Evolutionary conservation across 2,888 invertebrate genomes (phyloP).

Genomic region (Nudaria mundana): DNA sequence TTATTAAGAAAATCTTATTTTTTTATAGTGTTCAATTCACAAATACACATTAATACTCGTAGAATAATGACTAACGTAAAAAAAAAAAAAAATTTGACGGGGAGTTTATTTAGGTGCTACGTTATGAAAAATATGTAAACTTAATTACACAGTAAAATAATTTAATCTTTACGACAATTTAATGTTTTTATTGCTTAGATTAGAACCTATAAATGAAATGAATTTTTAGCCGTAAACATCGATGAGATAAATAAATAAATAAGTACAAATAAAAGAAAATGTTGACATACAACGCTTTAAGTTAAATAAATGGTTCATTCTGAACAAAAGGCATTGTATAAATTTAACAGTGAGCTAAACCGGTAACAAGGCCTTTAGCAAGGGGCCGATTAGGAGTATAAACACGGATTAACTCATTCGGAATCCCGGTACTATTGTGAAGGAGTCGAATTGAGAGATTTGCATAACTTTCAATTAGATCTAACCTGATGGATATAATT

Average conservation of each 20-base stretch:
- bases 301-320: slow-evolving; percentile 64
- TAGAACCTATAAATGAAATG: too few species aligned
- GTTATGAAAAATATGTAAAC: too few species aligned
- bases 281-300: slow-evolving; percentile 53
- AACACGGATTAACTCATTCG: slow-evolving; percentile 81
- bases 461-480: slow-evolving; percentile 81
- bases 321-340: slow-evolving; percentile 73
- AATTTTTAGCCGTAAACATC: slow-evolving; percentile 30
- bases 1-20: too few species aligned
- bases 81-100: too few species aligned
- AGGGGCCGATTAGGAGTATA: slow-evolving; percentile 79
- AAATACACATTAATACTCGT: too few species aligned
- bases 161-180: too few species aligned
- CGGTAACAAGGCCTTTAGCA: slow-evolving; percentile 73
- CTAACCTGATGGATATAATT: slow-evolving; percentile 75
- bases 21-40: too few species aligned
- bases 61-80: too few species aligned
- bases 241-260: slow-evolving; percentile 39
- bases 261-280: slow-evolving; percentile 48
- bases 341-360: slow-evolving; percentile 73
- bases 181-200: slow-evolving; percentile 1
- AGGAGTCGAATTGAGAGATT: slow-evolving; percentile 79
- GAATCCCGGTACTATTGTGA: slow-evolving; percentile 78
- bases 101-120: too few species aligned
- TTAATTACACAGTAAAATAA: too few species aligned